Conservation (phyloP, 2,797 vertebrate species). For the Melanotaenia pygmaea region DNA sequence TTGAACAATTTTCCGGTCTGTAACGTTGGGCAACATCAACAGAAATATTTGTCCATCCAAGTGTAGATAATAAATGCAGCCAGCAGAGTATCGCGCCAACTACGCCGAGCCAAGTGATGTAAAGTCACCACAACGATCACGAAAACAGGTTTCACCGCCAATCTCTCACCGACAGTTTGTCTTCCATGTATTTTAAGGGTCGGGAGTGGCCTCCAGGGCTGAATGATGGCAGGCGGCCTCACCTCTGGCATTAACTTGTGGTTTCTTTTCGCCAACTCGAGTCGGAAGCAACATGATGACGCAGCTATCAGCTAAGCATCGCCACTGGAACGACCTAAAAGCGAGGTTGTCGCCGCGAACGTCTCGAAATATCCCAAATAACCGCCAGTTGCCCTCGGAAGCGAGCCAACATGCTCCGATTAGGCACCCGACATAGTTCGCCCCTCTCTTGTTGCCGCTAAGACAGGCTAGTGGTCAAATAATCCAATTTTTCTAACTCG, state of each 20-base stretch:
- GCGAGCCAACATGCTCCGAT: conserved; percentile 35
- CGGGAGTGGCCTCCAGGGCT: conserved; percentile 65
- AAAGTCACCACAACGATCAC: conserved; percentile 60
- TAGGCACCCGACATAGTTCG: conserved; percentile 44
- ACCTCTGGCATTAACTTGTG: conserved; percentile 80
- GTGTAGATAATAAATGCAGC: conserved; percentile 47
- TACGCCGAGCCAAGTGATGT: conserved; percentile 64
- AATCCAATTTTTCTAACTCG: conserved; percentile 82
- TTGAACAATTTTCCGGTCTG: background rate
- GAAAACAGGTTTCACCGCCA: conserved; percentile 42
- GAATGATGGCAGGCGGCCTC: conserved; percentile 62
- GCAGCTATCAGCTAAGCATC: conserved; percentile 83
- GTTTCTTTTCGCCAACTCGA: conserved; percentile 81
- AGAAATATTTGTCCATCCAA: conserved; percentile 21
- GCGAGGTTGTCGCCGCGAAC: conserved; percentile 71
- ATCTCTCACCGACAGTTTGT: conserved; percentile 45
- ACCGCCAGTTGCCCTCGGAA: conserved; percentile 38
- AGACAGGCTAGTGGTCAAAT: conserved; percentile 64
- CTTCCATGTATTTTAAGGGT: conserved; percentile 58
- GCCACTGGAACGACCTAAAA: conserved; percentile 76
- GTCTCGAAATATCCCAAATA: conserved; percentile 50
- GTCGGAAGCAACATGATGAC: conserved; percentile 85
- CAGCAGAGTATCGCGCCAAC: conserved; percentile 69
- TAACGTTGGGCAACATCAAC: background rate
- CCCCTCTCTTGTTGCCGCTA: conserved; percentile 34